A percentile compares a stretch with the other conserved stretches of the same genome.
phyloP scores from a whole-genome alignment of 2,797 vertebrate species.

The Sylvia borin region DNA sequence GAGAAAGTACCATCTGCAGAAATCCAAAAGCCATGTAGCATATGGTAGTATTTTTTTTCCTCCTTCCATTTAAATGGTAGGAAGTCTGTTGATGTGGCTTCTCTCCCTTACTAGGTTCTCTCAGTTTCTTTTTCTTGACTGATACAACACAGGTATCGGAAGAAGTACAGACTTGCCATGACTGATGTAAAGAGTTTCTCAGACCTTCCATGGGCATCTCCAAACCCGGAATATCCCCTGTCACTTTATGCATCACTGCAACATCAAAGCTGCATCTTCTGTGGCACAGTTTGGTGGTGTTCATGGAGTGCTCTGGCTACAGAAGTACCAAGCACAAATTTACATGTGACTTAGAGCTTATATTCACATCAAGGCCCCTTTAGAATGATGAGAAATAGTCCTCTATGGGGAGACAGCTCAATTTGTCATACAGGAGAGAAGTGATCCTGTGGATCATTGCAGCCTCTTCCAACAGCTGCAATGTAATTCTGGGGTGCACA shows the following conservation, averaged over 20 bases:
- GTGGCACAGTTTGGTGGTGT: background rate
- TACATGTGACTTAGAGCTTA: background rate
- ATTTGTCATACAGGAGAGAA: background rate
- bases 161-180: background rate
- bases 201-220: background rate
- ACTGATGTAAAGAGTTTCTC: background rate
- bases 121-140: background rate
- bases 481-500: background rate
- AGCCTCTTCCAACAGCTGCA: background rate
- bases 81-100: background rate
- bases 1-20: slow-evolving; percentile 47
- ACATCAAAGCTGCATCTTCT: background rate
- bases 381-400: background rate
- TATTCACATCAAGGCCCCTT: background rate
- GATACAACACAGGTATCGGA: background rate
- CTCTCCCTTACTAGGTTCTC: background rate
- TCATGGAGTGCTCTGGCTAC: background rate
- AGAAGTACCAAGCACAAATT: background rate
- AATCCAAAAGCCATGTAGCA: background rate
- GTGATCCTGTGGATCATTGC: background rate
- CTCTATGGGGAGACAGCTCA: background rate
- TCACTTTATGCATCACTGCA: background rate
- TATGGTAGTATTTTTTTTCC: slow-evolving; percentile 21
- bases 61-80: background rate
- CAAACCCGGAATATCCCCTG: background rate